Percentiles rank a stretch among this genome's conserved stretches.
phyloP scores from a whole-genome alignment of 1,140 invertebrate genomes.

The Chironomus striatipennis region DNA sequence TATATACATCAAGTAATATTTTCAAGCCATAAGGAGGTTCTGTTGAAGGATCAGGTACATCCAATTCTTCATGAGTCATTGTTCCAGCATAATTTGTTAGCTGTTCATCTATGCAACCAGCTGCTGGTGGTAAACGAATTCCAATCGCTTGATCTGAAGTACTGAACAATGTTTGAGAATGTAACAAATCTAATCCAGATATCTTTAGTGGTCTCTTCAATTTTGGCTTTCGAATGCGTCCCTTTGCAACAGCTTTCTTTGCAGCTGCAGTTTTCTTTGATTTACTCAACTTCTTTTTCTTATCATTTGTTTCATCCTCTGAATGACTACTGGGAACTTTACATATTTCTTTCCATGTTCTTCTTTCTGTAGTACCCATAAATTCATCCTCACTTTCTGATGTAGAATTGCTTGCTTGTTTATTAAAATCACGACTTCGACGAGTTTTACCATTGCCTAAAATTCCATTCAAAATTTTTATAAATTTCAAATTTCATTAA shows the following conservation, averaged over 20 bases:
- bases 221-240: conserved; percentile 35
- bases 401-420: conserved; percentile 37
- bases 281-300: conserved; percentile 30
- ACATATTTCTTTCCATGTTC: conserved; percentile 66
- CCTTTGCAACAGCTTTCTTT: conserved; percentile 35
- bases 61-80: conserved; percentile 67
- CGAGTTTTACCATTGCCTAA: conserved; percentile 33
- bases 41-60: conserved; percentile 54
- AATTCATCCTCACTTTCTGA: conserved; percentile 43
- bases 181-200: conserved; percentile 77
- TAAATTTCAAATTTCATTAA: neutral
- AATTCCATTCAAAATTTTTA: too few species aligned
- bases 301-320: conserved; percentile 43
- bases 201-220: conserved; percentile 45
- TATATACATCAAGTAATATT: conserved; percentile 72
- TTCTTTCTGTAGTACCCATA: conserved; percentile 57
- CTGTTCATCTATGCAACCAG: conserved; percentile 83
- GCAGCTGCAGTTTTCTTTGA: conserved; percentile 36
- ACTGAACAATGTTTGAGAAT: conserved; percentile 82
- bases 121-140: conserved; percentile 68
- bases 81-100: conserved; percentile 60
- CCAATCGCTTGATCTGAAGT: conserved; percentile 52
- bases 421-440: conserved; percentile 44
- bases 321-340: conserved; percentile 48
- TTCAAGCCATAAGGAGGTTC: conserved; percentile 74